Evolutionary conservation across 1,140 invertebrate genomes (phyloP).

Genomic region (Drosophila grimshawi): DNA sequence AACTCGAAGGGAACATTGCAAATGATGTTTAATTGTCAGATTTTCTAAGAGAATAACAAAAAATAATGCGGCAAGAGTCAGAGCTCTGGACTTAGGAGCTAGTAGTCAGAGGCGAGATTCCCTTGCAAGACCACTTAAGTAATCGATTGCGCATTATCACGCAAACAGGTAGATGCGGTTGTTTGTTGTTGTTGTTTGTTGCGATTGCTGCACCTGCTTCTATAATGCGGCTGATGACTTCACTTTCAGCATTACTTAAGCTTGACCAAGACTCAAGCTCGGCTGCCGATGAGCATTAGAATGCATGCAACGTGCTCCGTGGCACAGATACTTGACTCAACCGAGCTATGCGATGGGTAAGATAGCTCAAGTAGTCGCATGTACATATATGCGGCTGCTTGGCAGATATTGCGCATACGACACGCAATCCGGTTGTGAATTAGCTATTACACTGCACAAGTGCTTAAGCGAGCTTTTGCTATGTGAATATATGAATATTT

Average conservation of each 20-base stretch:
- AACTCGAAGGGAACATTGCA: slow-evolving; percentile 16
- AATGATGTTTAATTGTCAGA: slow-evolving; percentile 75
- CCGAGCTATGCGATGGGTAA: not conserved
- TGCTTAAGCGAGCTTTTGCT: not conserved
- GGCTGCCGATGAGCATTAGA: slow-evolving; percentile 19
- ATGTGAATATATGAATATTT: not conserved
- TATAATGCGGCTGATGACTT: slow-evolving; percentile 52
- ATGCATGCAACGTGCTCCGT: slow-evolving; percentile 18
- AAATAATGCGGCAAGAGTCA: slow-evolving; percentile 3
- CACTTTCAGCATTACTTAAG: slow-evolving; percentile 48
- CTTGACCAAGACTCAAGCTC: not conserved
- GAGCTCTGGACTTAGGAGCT: not conserved
- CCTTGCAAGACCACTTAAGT: slow-evolving; percentile 43
- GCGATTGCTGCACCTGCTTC: slow-evolving; percentile 7
- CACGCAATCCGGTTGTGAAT: slow-evolving; percentile 2
- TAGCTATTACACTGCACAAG: not conserved
- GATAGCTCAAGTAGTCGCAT: not conserved
- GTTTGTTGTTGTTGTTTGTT: slow-evolving; percentile 22
- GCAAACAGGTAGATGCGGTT: slow-evolving; percentile 43
- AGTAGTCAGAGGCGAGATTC: not conserved
- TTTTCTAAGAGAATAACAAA: slow-evolving; percentile 53
- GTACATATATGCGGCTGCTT: not conserved
- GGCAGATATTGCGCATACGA: not conserved
- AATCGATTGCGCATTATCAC: slow-evolving; percentile 72
- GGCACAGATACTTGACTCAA: slow-evolving; percentile 16